Percentiles rank a stretch among this genome's conserved stretches.
Evolutionary conservation across 2,888 invertebrate species (phyloP).

Genomic region (Mythimna ferrago): DNA sequence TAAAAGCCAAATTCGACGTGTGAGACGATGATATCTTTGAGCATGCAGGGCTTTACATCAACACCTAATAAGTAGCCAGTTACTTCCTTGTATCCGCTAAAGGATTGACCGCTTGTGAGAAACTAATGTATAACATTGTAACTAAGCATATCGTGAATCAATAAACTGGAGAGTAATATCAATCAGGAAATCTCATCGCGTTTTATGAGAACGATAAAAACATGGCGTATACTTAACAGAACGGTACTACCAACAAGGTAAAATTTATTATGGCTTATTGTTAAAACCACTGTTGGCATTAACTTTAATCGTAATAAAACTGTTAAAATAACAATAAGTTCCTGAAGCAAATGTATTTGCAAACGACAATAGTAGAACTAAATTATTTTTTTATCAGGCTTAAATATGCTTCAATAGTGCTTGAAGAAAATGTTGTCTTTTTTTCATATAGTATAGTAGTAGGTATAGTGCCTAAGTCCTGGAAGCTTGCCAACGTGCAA

Average conservation of each 20-base stretch:
- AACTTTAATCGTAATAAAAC: slow-evolving; percentile 1
- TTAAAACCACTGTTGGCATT: not conserved
- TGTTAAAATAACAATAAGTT: slow-evolving; percentile 9
- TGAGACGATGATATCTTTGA: slow-evolving; percentile 54
- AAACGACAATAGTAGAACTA: slow-evolving; percentile 1
- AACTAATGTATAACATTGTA: slow-evolving; percentile 72
- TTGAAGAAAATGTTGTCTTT: too few species aligned
- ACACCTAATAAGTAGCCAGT: slow-evolving; percentile 59
- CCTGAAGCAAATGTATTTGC: not conserved
- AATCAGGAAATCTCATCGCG: slow-evolving; percentile 77
- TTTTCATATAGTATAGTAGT: too few species aligned
- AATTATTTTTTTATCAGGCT: too few species aligned
- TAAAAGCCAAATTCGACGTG: slow-evolving; percentile 45
- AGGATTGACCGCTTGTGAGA: slow-evolving; percentile 53
- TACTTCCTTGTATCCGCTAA: slow-evolving; percentile 54
- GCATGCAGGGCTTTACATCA: slow-evolving; percentile 50
- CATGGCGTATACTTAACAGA: slow-evolving; percentile 32
- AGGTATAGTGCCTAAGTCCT: too few species aligned
- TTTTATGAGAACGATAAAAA: slow-evolving; percentile 79
- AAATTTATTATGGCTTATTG: slow-evolving; percentile 23
- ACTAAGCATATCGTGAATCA: slow-evolving; percentile 63
- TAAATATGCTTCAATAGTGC: too few species aligned
- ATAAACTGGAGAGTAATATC: slow-evolving; percentile 78
- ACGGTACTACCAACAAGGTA: slow-evolving; percentile 21
- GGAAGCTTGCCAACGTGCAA: too few species aligned